phyloP scores from a whole-genome alignment of 2,113 vertebrate species.

The Corvus hawaiiensis region DNA sequence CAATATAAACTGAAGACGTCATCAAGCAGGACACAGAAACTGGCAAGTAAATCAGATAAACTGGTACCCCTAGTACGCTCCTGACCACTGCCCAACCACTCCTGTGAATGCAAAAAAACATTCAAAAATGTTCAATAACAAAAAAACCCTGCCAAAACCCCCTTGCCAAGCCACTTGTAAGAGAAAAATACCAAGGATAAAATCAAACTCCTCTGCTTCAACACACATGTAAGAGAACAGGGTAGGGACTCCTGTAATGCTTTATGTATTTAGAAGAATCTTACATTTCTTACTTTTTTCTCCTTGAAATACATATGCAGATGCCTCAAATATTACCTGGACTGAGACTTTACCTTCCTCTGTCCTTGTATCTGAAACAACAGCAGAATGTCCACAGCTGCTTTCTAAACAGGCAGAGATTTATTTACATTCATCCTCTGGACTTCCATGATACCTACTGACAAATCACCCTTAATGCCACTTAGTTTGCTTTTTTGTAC shows the following conservation, averaged over 20 bases:
- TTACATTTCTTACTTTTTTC: background rate
- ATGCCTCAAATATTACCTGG: background rate
- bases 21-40: background rate
- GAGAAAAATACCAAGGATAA: background rate
- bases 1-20: background rate
- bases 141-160: fast-evolving
- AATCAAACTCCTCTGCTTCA: background rate
- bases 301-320: background rate
- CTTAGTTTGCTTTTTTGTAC: fast-evolving
- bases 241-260: background rate
- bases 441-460: background rate
- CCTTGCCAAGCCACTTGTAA: background rate
- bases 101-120: background rate
- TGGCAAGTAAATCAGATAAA: background rate
- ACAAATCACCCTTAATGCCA: background rate
- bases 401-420: background rate
- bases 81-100: background rate
- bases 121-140: background rate
- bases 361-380: background rate
- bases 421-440: background rate
- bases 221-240: background rate
- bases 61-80: background rate
- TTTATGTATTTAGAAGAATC: background rate
- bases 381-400: background rate
- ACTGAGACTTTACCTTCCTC: background rate